Evolutionary conservation across 2,113 vertebrate genomes (phyloP), one percentile per base, ranked within the genome.

Genomic region (Carassius carassius): DNA sequence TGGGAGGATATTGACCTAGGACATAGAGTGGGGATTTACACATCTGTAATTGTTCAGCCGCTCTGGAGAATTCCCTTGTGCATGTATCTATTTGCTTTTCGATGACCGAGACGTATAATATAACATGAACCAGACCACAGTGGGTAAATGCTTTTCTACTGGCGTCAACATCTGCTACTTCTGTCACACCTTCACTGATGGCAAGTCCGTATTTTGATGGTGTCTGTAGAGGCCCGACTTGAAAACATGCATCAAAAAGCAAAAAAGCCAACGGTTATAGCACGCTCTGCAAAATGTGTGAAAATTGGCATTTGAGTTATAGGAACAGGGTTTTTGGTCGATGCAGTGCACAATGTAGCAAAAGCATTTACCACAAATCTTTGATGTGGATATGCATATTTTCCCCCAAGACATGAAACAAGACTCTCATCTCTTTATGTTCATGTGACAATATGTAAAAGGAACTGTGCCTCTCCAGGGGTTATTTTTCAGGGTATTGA

Each of bases 11-110:
- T 16, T 51, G 12, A 25, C 21, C 4, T n/a, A 70, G 76, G 9
- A 79, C 17, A 5, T 72, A 77, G 75, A 83, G 54, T 19, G 63
- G 82, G 44, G 86, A 83, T 78, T 83, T 77, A 73, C 84, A 85
- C 76, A 80, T 86, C 86, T 83, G 82, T 58, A 82, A 73, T 79
- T 79, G 58, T 54, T 84, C 60, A 29, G 77, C 9, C 6, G n/a
- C 82, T 60, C 44, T 3, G 86, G 85, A 82, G 69, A 87, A 84
- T 84, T 81, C 86, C 86, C 82, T 56, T 2, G 47, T 14, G 14
- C 63, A 41, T 51, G 63, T 51, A 60, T 86, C 81, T 78, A 67
- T 83, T 56, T 44, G 49, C 49, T 54, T 60, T 77, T 67, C 4
- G 73, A 76, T 41, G 47, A 35, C 13, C 1, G 35, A 84, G 63